Conservation (phyloP, 2,113 vertebrate genomes). For the Eubucco bourcierii region DNA sequence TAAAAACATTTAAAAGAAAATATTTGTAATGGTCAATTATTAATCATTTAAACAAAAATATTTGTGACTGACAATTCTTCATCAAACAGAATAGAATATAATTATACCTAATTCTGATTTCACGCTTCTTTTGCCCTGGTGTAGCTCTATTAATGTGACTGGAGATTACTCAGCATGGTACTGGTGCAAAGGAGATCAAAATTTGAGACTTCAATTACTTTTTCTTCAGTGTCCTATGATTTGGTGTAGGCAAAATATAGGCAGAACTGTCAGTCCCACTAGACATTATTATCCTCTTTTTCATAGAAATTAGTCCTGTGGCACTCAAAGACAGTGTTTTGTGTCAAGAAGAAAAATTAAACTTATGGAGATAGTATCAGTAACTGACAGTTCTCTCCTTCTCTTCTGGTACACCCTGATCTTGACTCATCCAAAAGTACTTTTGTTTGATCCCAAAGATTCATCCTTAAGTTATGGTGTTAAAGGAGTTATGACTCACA, state of each 20-base stretch:
- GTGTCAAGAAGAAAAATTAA: background rate
- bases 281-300: background rate
- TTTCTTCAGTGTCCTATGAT: background rate
- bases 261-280: background rate
- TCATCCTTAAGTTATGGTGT: slow-evolving; percentile 14
- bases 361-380: background rate
- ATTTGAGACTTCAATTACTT: background rate
- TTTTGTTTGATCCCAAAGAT: slow-evolving; percentile 44
- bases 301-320: background rate
- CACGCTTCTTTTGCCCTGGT: background rate
- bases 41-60: background rate
- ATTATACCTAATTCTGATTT: background rate
- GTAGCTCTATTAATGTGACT: background rate
- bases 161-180: background rate
- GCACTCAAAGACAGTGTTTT: background rate
- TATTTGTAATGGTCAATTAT: background rate
- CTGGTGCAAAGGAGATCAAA: background rate
- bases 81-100: background rate
- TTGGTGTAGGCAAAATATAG: background rate
- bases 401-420: background rate
- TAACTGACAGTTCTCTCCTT: background rate
- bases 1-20: background rate
- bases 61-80: background rate
- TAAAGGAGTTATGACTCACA: slow-evolving; percentile 41
- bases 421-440: slow-evolving; percentile 24